Conservation (phyloP, 2,888 invertebrate species). For the Fragum fragum region DNA sequence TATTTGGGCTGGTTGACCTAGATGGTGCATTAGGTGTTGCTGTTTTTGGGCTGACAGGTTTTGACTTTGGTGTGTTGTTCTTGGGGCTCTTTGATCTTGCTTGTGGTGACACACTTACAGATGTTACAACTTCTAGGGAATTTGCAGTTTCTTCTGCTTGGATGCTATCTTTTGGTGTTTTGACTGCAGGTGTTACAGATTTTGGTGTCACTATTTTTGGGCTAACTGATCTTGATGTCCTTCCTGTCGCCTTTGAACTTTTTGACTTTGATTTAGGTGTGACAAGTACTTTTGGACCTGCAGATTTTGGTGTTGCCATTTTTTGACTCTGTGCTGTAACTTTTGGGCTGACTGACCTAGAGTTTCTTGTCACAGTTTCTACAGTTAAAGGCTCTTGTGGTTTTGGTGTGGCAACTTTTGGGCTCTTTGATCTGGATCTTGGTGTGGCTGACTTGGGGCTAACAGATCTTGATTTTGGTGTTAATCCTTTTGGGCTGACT, state of each 20-base stretch:
- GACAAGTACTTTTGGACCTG: slow-evolving; percentile 18
- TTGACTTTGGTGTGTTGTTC: slow-evolving; percentile 47
- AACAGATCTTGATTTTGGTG: slow-evolving; percentile 16
- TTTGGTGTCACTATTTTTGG: slow-evolving; percentile 40
- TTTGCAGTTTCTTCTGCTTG: background rate
- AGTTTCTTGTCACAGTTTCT: slow-evolving; percentile 10
- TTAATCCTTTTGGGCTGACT: slow-evolving; percentile 24
- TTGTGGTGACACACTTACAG: slow-evolving; percentile 40
- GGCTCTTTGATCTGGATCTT: slow-evolving; percentile 45
- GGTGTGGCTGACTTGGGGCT: slow-evolving; percentile 53
- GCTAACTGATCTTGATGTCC: slow-evolving; percentile 13
- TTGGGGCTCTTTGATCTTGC: slow-evolving; percentile 38
- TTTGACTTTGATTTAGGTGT: slow-evolving; percentile 26
- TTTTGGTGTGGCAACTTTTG: slow-evolving; percentile 53
- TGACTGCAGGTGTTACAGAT: background rate
- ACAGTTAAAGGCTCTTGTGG: slow-evolving; percentile 47
- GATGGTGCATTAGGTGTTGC: slow-evolving; percentile 42
- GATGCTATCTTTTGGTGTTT: slow-evolving; percentile 37
- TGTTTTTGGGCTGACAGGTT: slow-evolving; percentile 47
- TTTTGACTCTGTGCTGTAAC: slow-evolving; percentile 52
- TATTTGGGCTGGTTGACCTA: slow-evolving; percentile 49
- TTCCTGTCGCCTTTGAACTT: slow-evolving; percentile 16
- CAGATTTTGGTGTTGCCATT: slow-evolving; percentile 34
- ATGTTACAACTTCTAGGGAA: background rate
- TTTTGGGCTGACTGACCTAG: slow-evolving; percentile 43